Conservation (phyloP, 53 echinoderm and acorn worm species). For the Zoroaster sp. region DNA sequence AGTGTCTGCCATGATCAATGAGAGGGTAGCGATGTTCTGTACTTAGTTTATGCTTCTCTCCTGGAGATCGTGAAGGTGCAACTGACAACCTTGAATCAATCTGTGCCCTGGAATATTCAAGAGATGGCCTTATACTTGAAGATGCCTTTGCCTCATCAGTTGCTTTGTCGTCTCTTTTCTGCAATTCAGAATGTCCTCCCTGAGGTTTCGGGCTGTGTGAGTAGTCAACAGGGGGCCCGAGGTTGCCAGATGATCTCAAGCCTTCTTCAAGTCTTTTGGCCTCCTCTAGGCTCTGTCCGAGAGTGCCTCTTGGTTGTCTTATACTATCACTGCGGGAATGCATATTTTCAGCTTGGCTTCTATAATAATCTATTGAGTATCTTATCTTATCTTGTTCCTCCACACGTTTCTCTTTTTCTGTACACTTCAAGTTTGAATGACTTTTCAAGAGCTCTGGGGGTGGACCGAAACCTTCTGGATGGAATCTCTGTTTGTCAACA, state of each 20-base stretch:
- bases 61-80: background rate
- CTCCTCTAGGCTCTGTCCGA: background rate
- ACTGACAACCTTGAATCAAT: conserved; percentile 4
- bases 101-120: conserved; percentile 7
- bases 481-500: background rate
- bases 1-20: conserved; percentile 4
- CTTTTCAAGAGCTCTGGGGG: conserved; percentile 51
- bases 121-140: background rate
- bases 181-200: background rate
- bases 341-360: background rate
- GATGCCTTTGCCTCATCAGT: background rate
- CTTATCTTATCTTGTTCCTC: conserved; percentile 29
- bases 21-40: conserved; percentile 32
- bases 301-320: background rate
- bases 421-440: conserved; percentile 32
- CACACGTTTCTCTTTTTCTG: conserved; percentile 11
- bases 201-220: conserved; percentile 10
- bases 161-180: background rate
- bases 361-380: conserved; percentile 23
- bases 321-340: background rate
- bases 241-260: background rate
- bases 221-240: background rate
- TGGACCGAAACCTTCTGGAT: conserved; percentile 19
- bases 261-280: background rate
- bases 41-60: background rate